Conservation (phyloP, 2,113 vertebrate genomes). For the Burhinus oedicnemus region DNA sequence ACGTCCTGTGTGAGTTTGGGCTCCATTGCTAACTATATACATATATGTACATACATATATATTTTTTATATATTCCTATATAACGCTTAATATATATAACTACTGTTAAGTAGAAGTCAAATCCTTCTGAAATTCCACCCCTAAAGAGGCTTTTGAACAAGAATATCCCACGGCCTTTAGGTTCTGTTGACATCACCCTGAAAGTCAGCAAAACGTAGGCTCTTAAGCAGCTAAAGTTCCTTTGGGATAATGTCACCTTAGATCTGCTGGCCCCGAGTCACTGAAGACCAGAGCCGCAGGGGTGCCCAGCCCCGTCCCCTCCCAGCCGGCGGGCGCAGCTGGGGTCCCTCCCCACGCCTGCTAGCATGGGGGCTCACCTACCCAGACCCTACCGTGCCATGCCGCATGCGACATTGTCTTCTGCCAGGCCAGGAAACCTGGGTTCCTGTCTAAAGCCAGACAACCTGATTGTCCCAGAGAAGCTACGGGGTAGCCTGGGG, state of each 20-base stretch:
- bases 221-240: not conserved
- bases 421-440: not conserved
- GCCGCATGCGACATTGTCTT: not conserved
- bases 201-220: not conserved
- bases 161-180: not conserved
- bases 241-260: not conserved
- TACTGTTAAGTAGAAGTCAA: not conserved
- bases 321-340: not conserved
- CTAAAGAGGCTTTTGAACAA: not conserved
- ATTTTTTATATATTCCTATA: not conserved
- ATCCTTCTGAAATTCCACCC: not conserved
- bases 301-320: not conserved
- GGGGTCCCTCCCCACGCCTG: not conserved
- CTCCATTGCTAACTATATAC: not conserved
- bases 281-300: fast-evolving
- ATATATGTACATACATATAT: not conserved
- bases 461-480: not conserved
- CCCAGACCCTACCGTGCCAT: not conserved
- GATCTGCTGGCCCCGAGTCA: not conserved
- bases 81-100: not conserved
- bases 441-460: not conserved
- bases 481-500: not conserved
- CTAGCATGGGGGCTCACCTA: not conserved
- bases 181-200: not conserved
- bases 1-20: not conserved